Evolutionary conservation across 2,113 vertebrate species (phyloP).

Genomic region (Corydoras maculifer): DNA sequence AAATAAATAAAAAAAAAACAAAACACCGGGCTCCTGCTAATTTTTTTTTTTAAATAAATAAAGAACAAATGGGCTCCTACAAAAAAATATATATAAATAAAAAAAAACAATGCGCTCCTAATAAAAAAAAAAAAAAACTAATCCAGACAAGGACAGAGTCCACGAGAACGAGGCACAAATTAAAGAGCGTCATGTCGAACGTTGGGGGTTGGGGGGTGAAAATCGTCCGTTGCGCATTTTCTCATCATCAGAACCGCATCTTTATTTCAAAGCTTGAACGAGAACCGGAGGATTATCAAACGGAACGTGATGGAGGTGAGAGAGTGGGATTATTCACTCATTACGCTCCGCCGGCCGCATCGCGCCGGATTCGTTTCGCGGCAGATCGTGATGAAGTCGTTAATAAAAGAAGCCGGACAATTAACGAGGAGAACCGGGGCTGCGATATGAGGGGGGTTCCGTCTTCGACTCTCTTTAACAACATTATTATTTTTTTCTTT

Average conservation of each 20-base stretch:
- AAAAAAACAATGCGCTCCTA: too few species aligned
- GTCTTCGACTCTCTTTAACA: too few species aligned
- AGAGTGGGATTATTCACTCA: slow-evolving; percentile 10
- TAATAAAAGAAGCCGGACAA: slow-evolving; percentile 36
- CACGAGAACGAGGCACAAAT: neutral
- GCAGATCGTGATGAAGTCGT: slow-evolving; percentile 24
- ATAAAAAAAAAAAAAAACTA: neutral
- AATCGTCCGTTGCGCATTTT: slow-evolving; percentile 1
- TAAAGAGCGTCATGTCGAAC: neutral
- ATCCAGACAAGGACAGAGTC: slow-evolving; percentile 3
- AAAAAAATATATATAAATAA: too few species aligned
- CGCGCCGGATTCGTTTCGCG: slow-evolving; percentile 42
- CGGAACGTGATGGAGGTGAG: neutral
- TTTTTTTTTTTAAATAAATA: too few species aligned
- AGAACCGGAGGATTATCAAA: neutral
- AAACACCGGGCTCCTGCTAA: too few species aligned
- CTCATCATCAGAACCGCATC: neutral
- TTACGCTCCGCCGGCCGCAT: slow-evolving; percentile 26
- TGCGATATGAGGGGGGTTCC: too few species aligned
- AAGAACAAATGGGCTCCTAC: too few species aligned
- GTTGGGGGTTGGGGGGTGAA: neutral
- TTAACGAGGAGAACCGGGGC: slow-evolving; percentile 20
- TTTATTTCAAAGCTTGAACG: neutral
- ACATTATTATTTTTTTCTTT: too few species aligned
- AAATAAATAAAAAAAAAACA: neutral